Evolutionary conservation across 1,140 invertebrate species (phyloP), one percentile per base, ranked within the genome.

Genomic region (Drosophila nikananu): DNA sequence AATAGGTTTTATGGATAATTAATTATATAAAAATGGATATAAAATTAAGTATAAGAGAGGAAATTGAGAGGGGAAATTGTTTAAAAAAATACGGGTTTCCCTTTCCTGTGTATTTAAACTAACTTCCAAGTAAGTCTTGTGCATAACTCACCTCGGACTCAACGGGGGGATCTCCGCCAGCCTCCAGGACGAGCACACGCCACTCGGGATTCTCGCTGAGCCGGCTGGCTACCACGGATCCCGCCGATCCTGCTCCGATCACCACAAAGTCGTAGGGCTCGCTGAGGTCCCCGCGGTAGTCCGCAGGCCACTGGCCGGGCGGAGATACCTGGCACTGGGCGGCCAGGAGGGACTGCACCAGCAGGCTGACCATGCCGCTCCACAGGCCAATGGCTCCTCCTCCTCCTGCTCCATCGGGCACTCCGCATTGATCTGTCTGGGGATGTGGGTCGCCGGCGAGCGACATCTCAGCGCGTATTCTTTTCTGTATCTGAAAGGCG

Each of bases 221-320:
- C 25, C 94, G 93, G 61, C 93, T 94, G 17, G 95, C 95, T 8
- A 96, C 77, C 23, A 95, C 93, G 13, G 94, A 95, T 0, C 95
- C 95, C 2, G 96, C 96, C 0, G 95, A 95, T 10, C 96, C 96
- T 8, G 95, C 96, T 3, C 96, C 96, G 30, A 94, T 86, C 3
- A 94, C 83, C 48, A 94, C 92, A 68, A 93, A 94, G 52, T 94
- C 93, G 19, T 90, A 93, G 17, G 70, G 61, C 9, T 80, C 52
- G 0, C 44, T 58, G 92, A 15, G 96, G 94, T 3, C 96, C 9
- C 94, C 93, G 5, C 94, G 94, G 39, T 93, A 93, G 37, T 95
- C 95, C 8, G 83, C 57, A 1, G 94, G 95, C 86, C 95, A 94
- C 2, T 92, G 77, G 30, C 94, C 93, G 5, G 84, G 73, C 0